phyloP scores from a whole-genome alignment of 2,113 vertebrate genomes.

The Aphyosemion australe region DNA sequence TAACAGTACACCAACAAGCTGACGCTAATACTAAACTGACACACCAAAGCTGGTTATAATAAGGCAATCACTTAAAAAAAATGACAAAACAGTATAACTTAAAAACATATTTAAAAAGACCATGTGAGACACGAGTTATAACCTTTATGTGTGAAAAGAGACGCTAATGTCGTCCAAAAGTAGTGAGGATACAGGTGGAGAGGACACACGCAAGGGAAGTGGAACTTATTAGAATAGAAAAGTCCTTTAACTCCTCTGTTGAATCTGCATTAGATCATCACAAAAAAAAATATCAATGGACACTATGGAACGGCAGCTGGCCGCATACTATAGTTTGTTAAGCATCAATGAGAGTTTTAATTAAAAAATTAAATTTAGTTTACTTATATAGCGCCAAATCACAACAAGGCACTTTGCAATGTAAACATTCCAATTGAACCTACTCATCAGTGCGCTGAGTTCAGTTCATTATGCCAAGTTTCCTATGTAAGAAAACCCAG shows the following conservation, averaged over 20 bases:
- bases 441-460: too few relatives aligned
- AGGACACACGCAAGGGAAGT: constrained; percentile 11
- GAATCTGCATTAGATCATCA: not conserved
- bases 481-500: too few relatives aligned
- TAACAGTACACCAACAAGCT: constrained; percentile 43
- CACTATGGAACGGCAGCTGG: constrained; percentile 36
- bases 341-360: constrained; percentile 2
- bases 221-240: constrained; percentile 5
- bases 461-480: too few relatives aligned
- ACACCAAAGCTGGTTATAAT: constrained; percentile 46
- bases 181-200: constrained; percentile 22
- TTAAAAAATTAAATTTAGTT: not conserved
- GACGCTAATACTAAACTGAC: constrained; percentile 33
- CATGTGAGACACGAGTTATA: constrained; percentile 35
- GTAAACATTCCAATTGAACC: too few relatives aligned
- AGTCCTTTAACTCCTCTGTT: constrained; percentile 20
- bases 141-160: constrained; percentile 8
- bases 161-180: not conserved
- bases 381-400: too few relatives aligned
- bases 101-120: constrained; percentile 33
- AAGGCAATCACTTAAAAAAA: constrained; percentile 42
- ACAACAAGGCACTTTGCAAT: too few relatives aligned
- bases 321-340: constrained; percentile 20
- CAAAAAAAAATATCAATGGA: constrained; percentile 21
- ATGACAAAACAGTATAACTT: constrained; percentile 65